Percentiles rank a stretch among this genome's conserved stretches.
phyloP scores from a whole-genome alignment of 64 coral and sea anemone species.

The Pachyseris speciosa region DNA sequence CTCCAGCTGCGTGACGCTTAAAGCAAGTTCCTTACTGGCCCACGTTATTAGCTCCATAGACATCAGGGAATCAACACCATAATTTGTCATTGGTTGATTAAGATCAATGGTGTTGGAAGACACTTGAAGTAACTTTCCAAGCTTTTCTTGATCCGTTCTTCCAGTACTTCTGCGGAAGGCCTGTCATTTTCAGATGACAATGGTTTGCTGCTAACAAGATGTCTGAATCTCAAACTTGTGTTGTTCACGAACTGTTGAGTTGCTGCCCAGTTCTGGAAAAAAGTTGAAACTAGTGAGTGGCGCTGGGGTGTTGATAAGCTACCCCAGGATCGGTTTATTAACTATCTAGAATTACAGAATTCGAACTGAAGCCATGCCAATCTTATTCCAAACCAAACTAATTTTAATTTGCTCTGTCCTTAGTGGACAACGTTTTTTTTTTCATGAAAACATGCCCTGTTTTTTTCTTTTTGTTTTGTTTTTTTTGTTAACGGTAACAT shows the following conservation, averaged over 20 bases:
- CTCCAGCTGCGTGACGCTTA: neutral
- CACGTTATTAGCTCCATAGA: neutral
- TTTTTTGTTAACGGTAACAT: too few relatives aligned
- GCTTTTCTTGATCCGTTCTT: neutral
- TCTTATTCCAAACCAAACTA: too few relatives aligned
- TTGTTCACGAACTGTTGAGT: neutral
- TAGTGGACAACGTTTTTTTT: too few relatives aligned
- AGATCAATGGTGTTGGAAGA: neutral
- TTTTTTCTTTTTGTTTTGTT: too few relatives aligned
- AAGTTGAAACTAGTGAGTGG: neutral
- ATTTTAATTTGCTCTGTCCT: too few relatives aligned
- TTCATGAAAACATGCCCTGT: too few relatives aligned
- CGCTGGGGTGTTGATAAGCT: neutral
- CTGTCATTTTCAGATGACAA: neutral
- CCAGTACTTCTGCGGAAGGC: neutral
- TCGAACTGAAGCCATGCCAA: too few relatives aligned
- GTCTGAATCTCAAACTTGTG: neutral
- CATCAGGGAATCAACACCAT: neutral
- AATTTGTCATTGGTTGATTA: neutral
- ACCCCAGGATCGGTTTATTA: neutral
- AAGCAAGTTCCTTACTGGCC: neutral
- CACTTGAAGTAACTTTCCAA: neutral
- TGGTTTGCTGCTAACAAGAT: neutral
- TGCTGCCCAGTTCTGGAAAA: neutral
- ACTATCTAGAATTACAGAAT: too few relatives aligned